Conservation (phyloP, 2,888 invertebrate species). For the Nymphalis polychloros region DNA sequence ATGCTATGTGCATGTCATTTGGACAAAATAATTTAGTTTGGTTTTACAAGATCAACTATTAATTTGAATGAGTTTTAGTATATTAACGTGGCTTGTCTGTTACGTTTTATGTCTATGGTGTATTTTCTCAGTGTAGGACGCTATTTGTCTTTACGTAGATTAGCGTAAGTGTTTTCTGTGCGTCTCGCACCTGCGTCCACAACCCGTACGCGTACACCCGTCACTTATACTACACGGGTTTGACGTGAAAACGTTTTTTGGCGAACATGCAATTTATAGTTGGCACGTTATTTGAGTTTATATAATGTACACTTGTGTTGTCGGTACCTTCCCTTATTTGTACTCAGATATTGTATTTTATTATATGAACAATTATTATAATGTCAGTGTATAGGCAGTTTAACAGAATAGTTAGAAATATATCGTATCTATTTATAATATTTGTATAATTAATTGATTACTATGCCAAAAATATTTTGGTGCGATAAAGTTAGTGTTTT, state of each 20-base stretch:
- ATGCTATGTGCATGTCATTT: no score
- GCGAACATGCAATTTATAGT: slow-evolving; percentile 3
- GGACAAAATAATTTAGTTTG: no score
- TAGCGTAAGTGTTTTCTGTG: slow-evolving; percentile 62
- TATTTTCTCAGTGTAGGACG: slow-evolving; percentile 52
- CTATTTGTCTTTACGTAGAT: slow-evolving; percentile 73
- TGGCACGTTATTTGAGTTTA: neutral
- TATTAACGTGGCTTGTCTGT: slow-evolving; percentile 11
- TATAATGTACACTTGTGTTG: neutral
- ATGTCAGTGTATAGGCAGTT: no score
- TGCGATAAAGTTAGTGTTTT: no score
- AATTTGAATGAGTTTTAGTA: no score
- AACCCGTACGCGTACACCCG: slow-evolving; percentile 31
- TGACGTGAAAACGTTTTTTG: slow-evolving; percentile 26
- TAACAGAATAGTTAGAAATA: no score
- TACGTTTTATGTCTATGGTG: slow-evolving; percentile 31
- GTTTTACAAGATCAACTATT: no score
- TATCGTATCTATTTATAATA: no score
- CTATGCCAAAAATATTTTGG: no score
- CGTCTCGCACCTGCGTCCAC: slow-evolving; percentile 39
- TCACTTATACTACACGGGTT: slow-evolving; percentile 28
- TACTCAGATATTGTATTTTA: no score
- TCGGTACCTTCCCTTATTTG: neutral
- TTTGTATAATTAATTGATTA: no score
- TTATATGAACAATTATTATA: no score